Conservation (phyloP, 2,888 invertebrate species). For the Catocala sponsa region DNA sequence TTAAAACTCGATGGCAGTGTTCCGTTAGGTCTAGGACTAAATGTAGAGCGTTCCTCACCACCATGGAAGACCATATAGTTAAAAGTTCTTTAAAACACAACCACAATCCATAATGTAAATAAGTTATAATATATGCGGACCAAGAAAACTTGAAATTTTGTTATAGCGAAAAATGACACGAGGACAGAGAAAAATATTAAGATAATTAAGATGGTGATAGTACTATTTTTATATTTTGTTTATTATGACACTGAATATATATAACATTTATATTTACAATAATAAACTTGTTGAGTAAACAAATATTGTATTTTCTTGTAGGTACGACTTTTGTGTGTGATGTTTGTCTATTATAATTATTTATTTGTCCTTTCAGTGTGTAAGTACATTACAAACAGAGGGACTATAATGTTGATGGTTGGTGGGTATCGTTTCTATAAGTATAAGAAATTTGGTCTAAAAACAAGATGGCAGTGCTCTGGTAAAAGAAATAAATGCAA, state of each 20-base stretch:
- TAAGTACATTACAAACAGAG: conserved; percentile 4
- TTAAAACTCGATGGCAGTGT: conserved; percentile 64
- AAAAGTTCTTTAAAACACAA: conserved; percentile 42
- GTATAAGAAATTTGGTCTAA: conserved; percentile 34
- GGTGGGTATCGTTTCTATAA: conserved; percentile 38
- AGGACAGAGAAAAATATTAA: too few species aligned
- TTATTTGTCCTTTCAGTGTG: too few species aligned
- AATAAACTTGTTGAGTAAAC: conserved; percentile 2
- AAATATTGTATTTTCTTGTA: too few species aligned
- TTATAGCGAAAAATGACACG: not conserved
- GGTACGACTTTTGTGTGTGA: too few species aligned
- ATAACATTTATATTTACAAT: not conserved
- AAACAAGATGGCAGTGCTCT: conserved; percentile 64
- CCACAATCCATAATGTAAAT: conserved; percentile 16
- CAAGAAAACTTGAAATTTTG: not conserved
- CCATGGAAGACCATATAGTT: conserved; percentile 35
- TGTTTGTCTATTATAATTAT: too few species aligned
- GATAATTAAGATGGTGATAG: too few species aligned
- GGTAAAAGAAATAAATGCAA: conserved; percentile 46
- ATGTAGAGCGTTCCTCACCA: conserved; percentile 45
- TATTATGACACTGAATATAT: not conserved
- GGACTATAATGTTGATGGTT: conserved; percentile 22
- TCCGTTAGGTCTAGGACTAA: conserved; percentile 56
- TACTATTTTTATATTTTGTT: too few species aligned
- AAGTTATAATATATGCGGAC: not conserved